Conservation (phyloP, 2,797 vertebrate genomes). For the Pipistrellus pipistrellus region DNA sequence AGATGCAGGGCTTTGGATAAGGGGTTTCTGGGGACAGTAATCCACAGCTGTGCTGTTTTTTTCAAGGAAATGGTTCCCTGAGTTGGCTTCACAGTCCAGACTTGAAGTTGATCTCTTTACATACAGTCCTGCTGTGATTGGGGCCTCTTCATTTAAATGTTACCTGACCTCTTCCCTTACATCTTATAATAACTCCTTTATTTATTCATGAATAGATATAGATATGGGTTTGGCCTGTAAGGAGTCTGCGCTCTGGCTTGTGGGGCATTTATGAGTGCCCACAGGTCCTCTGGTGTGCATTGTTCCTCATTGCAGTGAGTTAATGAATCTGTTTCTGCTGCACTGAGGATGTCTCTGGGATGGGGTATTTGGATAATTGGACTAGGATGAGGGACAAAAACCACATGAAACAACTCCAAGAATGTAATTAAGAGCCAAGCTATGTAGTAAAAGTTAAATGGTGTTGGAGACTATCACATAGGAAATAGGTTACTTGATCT, state of each 20-base stretch:
- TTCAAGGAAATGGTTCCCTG: neutral
- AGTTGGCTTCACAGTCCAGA: neutral
- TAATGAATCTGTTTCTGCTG: neutral
- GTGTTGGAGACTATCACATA: neutral
- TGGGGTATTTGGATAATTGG: neutral
- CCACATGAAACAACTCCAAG: neutral
- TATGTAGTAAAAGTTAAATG: neutral
- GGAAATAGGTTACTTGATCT: neutral
- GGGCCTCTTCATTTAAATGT: slow-evolving; percentile 1
- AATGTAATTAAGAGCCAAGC: neutral
- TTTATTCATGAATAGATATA: neutral
- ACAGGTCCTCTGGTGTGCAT: neutral
- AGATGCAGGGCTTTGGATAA: neutral
- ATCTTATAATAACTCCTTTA: neutral
- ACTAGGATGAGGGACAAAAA: neutral
- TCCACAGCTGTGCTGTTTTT: neutral
- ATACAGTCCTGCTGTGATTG: neutral
- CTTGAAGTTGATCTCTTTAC: neutral
- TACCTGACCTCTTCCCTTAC: neutral
- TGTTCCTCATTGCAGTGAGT: neutral
- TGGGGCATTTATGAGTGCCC: neutral
- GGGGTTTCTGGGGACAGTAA: neutral
- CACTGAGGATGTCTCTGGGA: neutral
- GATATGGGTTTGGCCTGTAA: neutral
- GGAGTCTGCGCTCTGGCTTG: neutral